Base-by-base conservation (phyloP, 2,797 vertebrate genomes). In the Adelosebastes latens region DNA sequence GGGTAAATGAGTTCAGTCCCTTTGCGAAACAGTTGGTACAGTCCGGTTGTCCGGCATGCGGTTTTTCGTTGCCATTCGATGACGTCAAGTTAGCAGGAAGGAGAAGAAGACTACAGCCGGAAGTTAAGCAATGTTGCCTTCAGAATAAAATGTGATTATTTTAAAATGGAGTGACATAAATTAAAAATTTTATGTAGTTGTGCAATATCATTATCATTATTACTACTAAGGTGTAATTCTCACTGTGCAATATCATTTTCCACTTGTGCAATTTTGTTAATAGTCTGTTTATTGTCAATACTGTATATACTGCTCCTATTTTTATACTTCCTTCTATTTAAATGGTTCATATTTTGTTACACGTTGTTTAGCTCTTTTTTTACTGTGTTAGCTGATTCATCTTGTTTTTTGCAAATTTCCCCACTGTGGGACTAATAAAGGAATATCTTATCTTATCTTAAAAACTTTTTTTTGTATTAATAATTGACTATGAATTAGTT, bases 1-100 rank as follows among this genome's bases (percentile, higher is more conserved):
- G 16, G 8, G 6, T 4, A 55, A 27, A 52, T 1, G 0, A 5
- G 18, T 42, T 56, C 49, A 0, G 16, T 11, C 32, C 56, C 56
- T n/a, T 34, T 3, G 11, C 0, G 0, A 31, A 31, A 18, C 16
- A 74, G 58, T 87, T 96, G 93, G 95, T 92, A 73, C 18, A 52
- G 82, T 92, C 94, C 89, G 34, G 72, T 61, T 86, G 82, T 91
- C 92, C 88, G 66, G 75, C 91, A 90, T 85, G 89, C 81, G 89
- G 89, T 70, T 83, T 86, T 83, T 84, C 42, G 9, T 80, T 24
- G 32, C 18, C 46, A 16, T 61, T n/a, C n/a, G 5, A 5, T 2
- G 9, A 3, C 4, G 31, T 89, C 69, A 93, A 87, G 49, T 0
- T 14, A 11, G 6, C 55, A 12, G 5, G 0, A 52, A 3, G 1